A percentile compares a stretch with the other conserved stretches of the same genome.
phyloP scores from a whole-genome alignment of 2,797 vertebrate genomes.

The Morus bassanus region DNA sequence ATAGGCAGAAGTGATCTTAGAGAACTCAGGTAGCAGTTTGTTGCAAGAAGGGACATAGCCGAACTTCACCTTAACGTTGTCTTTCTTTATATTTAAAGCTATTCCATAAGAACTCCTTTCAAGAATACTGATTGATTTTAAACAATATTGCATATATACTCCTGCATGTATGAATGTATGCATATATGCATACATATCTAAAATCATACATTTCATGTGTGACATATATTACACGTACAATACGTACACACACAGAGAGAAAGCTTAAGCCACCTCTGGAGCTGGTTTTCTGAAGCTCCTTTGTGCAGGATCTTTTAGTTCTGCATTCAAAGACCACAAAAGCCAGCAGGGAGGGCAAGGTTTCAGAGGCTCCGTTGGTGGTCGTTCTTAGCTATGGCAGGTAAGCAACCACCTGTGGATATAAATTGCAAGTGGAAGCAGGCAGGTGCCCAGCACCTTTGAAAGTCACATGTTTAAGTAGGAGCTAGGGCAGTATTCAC shows the following conservation, averaged over 20 bases:
- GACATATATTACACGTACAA: neutral
- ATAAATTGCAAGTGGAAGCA: neutral
- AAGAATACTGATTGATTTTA: neutral
- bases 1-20: neutral
- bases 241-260: neutral
- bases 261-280: neutral
- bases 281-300: neutral
- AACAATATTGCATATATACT: neutral
- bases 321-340: neutral
- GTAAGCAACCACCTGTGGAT: fast-evolving
- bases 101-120: neutral
- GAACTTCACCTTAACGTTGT: neutral
- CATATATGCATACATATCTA: neutral
- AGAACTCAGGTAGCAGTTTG: neutral
- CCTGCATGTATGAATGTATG: too few species aligned
- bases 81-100: neutral
- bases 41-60: neutral
- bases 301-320: neutral
- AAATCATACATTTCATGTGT: neutral
- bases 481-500: neutral
- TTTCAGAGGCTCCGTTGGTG: neutral
- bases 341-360: neutral
- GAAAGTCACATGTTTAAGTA: neutral
- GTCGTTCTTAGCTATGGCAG: neutral
- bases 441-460: neutral